A percentile compares a stretch with the other conserved stretches of the same genome.
Conservation (phyloP, 1,140 invertebrate species). For the Megalonaias nervosa region DNA sequence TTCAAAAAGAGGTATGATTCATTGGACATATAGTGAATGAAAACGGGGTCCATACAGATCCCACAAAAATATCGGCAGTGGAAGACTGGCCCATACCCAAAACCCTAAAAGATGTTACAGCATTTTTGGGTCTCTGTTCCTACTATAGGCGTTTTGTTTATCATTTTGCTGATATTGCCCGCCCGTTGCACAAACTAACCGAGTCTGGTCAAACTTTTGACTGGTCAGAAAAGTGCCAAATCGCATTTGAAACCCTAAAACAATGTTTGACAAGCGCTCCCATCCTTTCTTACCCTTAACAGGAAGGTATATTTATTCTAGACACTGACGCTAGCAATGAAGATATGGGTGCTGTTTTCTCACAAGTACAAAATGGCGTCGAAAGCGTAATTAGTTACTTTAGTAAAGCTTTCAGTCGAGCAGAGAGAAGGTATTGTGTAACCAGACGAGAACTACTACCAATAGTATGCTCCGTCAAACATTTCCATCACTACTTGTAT, state of each 20-base stretch:
- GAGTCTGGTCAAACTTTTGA: not conserved
- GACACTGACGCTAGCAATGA: conserved; percentile 25
- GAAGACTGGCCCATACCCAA: conserved; percentile 3
- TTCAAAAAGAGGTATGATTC: not conserved
- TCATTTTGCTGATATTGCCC: not conserved
- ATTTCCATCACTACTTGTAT: conserved; percentile 13
- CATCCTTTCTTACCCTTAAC: conserved; percentile 24
- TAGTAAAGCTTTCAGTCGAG: not conserved
- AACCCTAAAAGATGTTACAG: not conserved
- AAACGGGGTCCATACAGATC: not conserved
- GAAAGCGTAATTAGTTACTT: conserved; percentile 16
- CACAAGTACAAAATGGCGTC: not conserved
- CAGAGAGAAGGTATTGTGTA: conserved; percentile 10
- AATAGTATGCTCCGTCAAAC: not conserved
- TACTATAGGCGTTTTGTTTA: conserved; percentile 5
- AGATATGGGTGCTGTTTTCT: not conserved
- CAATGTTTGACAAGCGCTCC: conserved; percentile 9
- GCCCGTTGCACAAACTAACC: not conserved
- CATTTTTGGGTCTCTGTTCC: not conserved
- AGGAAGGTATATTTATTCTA: conserved; percentile 3
- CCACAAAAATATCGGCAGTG: not conserved
- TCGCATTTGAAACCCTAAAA: conserved; percentile 5
- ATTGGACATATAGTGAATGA: conserved; percentile 6
- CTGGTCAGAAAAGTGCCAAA: not conserved
- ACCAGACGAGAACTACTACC: conserved; percentile 13